Evolutionary conservation across 2,888 invertebrate genomes (phyloP).

Genomic region (Erannis defoliaria): DNA sequence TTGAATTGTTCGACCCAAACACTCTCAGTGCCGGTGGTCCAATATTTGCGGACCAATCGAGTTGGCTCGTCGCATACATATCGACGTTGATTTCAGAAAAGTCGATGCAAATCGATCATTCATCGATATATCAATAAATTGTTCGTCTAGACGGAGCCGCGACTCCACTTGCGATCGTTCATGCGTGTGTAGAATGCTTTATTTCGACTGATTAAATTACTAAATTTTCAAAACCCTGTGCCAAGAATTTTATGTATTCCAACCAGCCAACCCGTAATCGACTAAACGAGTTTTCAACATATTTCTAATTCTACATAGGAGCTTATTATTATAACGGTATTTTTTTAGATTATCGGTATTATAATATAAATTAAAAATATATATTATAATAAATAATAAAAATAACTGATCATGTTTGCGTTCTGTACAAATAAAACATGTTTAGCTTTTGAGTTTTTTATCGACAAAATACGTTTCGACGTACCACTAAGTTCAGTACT

Average conservation of each 20-base stretch:
- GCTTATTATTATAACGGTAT: too few species aligned
- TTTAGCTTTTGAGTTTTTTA: too few species aligned
- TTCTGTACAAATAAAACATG: too few species aligned
- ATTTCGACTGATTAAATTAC: conserved; percentile 25
- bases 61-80: conserved; percentile 56
- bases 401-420: too few species aligned
- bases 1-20: conserved; percentile 15
- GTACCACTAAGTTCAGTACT: too few species aligned
- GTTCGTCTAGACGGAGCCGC: conserved; percentile 58
- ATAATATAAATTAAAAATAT: too few species aligned
- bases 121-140: conserved; percentile 44
- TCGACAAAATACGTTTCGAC: too few species aligned
- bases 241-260: conserved; percentile 14
- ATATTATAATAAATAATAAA: too few species aligned
- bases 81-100: conserved; percentile 26
- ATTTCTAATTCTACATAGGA: too few species aligned
- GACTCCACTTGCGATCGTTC: conserved; percentile 54
- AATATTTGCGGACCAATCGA: conserved; percentile 61
- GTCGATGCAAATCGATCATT: conserved; percentile 35
- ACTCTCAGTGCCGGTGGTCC: conserved; percentile 59
- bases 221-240: conserved; percentile 2
- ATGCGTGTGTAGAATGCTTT: conserved; percentile 58
- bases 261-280: neutral
- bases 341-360: too few species aligned
- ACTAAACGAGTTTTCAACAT: too few species aligned